Base-by-base conservation (phyloP, 2,797 vertebrate genomes). In the Squalus acanthias region DNA sequence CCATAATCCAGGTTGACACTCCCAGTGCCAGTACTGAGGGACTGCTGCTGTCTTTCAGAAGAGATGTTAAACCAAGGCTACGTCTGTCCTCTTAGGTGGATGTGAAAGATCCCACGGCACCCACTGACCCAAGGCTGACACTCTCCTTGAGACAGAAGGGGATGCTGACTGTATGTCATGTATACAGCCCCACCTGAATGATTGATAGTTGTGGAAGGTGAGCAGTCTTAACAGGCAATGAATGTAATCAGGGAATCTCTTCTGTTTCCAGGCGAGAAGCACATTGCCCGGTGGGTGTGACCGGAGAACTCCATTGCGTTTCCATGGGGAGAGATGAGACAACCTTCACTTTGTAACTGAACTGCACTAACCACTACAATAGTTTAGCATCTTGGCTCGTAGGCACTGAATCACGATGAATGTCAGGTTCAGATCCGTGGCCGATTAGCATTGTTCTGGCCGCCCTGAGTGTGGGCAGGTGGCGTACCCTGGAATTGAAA, bases 201-300 rank as follows among this genome's bases (percentile, higher is more conserved):
- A 26, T 1, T n/a, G 29, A 7, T 5, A 8, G 57, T 15, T 3
- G 87, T 15, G 12, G 26, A 29, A 57, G 53, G 46, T 20, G 20
- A 22, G 17, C 6, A 20, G 3, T 20, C 13, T 85, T 20, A 46
- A 85, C 17, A 46, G 17, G 39, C 79, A 89, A 15, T 15, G 26
- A 89, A 57, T 13, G 26, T 89, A 69, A 94, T 46, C 22, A 24
- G n/a, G 22, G 39, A 22, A 95, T n/a, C 50, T n/a, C 13, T 95
- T 72, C 7, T 74, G 26, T 60, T 76, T 76, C 29, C 94, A 95
- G 94, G 94, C 33, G 94, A 95, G 70, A 33, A 95, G 94, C 94
- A 95, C 17, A 29, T 95, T 1, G 94, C 94, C n/a, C 69, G 1
- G 7, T 95, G 94, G 94, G 69, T 50, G 15, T 95, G 94, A 95